phyloP scores from a whole-genome alignment of 2,797 vertebrate species.

The Pitangus sulphuratus region DNA sequence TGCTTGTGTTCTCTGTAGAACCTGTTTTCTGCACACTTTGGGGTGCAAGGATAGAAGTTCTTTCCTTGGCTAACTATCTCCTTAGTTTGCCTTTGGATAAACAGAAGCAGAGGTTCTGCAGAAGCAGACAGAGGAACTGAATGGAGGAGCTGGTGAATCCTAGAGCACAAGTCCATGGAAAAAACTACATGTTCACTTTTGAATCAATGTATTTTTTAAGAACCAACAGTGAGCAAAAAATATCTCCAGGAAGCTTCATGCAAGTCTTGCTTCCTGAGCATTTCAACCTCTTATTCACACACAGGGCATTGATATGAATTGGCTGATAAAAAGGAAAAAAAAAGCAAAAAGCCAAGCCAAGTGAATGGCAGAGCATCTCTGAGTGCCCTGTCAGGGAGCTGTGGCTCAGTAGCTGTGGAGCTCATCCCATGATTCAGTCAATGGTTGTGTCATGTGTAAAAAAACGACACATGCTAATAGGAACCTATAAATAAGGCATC shows the following conservation, averaged over 20 bases:
- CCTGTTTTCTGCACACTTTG: not conserved
- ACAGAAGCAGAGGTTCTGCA: not conserved
- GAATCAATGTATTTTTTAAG: not conserved
- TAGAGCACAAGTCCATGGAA: not conserved
- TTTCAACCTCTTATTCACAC: not conserved
- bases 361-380: not conserved
- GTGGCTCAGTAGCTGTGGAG: not conserved
- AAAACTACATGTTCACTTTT: accelerated
- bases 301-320: not conserved
- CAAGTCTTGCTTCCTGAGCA: not conserved
- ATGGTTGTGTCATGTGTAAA: not conserved
- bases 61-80: not conserved
- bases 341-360: not conserved
- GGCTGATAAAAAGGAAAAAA: not conserved
- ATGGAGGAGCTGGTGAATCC: not conserved
- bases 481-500: not conserved
- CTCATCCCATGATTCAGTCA: not conserved
- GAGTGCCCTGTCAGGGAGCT: not conserved
- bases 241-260: not conserved
- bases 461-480: not conserved
- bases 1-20: not conserved
- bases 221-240: not conserved
- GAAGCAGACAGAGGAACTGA: not conserved
- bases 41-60: accelerated
- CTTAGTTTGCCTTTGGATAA: not conserved